Base-by-base conservation (phyloP, 2,113 vertebrate genomes). In the Colius striatus region DNA sequence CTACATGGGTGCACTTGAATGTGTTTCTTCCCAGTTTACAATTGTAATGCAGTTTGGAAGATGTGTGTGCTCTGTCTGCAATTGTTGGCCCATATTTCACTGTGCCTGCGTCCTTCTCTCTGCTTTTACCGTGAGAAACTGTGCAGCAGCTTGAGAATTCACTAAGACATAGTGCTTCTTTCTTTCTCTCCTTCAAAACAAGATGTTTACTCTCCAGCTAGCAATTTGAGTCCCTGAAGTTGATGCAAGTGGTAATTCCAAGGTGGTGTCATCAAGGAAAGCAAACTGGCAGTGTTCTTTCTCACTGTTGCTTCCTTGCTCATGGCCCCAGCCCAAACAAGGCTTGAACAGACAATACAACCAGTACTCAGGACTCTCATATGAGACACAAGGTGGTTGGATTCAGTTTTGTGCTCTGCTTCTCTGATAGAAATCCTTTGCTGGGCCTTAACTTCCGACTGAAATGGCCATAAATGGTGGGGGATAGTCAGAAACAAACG, bases 31-130 rank as follows among this genome's bases (percentile, higher is more conserved):
- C 74, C 45, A 13, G 53, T 90, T 89, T 77, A 47, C 60, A 30
- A 14, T 53, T 53, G 60, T 62, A 82, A 74, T 22, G 66, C n/a
- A 45, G 18, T 25, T 77, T 68, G n/a, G 26, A 45, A 61, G 18
- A 21, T 9, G 16, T 1, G 1, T 17, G 25, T 43, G 32, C 61
- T 73, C 60, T 60, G 7, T 29, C 50, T 0, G 1, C 0, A 2
- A 47, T 18, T 73, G 20, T 70, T 4, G 1, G 27, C 29, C 60
- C 23, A 6, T 43, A 27, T 60, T 70, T 68, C 34, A 38, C 21
- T 25, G 38, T 10, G 36, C 53, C 22, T 36, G 1, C 26, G 38
- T 81, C 65, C 50, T 68, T 41, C 55, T 43, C 41, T 67, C 36
- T 61, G 27, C 34, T 95, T 79, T 84, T 38, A 25, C 58, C 30